These are phyloP conservation scores for Anarhynchus alexandrinus DNA, from an alignment of 2,113 vertebrate genomes.

Conservation along the genomic window DNA sequence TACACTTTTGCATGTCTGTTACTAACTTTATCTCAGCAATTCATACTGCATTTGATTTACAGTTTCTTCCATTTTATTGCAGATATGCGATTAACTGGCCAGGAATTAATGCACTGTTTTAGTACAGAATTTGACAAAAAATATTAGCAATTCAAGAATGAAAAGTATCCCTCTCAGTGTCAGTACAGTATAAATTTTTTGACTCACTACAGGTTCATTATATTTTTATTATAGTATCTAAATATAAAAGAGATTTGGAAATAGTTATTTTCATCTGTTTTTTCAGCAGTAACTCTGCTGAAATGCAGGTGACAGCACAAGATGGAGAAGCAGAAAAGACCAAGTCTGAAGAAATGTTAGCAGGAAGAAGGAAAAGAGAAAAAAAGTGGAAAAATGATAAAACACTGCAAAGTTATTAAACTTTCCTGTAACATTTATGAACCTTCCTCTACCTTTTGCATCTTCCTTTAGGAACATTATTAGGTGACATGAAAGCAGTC, in stretches of 20 bases:
- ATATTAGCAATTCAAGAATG: not conserved
- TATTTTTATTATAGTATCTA: not conserved
- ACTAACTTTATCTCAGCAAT: not conserved
- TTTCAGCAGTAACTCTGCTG: not conserved
- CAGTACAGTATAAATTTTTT: not conserved
- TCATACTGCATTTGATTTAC: not conserved
- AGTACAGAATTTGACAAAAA: not conserved
- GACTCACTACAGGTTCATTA: not conserved
- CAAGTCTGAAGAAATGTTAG: not conserved
- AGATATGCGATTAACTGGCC: not conserved
- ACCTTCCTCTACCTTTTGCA: not conserved
- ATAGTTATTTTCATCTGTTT: not conserved
- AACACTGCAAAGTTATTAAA: not conserved
- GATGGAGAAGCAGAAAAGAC: not conserved
- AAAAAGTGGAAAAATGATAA: not conserved
- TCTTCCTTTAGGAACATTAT: not conserved
- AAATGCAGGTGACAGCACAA: not conserved
- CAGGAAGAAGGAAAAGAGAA: not conserved
- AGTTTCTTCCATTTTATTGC: not conserved
- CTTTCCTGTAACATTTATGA: not conserved
- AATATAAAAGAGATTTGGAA: not conserved
- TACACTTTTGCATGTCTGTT: not conserved
- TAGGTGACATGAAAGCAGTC: not conserved
- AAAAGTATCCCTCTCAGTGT: not conserved
- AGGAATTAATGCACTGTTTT: not conserved